Evolutionary conservation across 1,140 invertebrate species (phyloP), one percentile per base, ranked within the genome.

Genomic region (Trissolcus basalis): DNA sequence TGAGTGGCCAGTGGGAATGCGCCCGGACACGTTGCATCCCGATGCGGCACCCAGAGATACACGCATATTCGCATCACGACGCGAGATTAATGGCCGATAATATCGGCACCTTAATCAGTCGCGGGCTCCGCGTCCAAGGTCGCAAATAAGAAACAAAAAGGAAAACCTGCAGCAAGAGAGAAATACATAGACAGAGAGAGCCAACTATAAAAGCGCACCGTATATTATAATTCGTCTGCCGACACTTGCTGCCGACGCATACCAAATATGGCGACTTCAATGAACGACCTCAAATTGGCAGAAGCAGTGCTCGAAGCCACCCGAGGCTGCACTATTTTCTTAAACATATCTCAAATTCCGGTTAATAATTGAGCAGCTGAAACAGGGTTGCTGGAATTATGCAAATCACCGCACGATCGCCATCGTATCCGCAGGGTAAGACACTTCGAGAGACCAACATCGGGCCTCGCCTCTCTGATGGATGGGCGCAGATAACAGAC

Each of bases 331-430:
- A 85, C 81, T 85, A 86, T 86, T 87, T 87, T 87, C 84, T 86
- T 86, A 84, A 86, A 86, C 84, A 85, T 84, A 82, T 85, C 84
- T 86, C 85, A 86, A 86, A 87, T 86, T 86, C 85, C 82, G 81
- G 76, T 81, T 86, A 87, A 87, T 86, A 87, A 87, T 86, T 84
- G 85, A 84, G 83, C 84, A 87, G 84, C 83, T 85, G 84, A 86
- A 86, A 82, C 82, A 79, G 84, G 77, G 84, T 85, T 85, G 82
- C 84, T 83, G 81, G 83, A 87, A 87, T 87, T 87, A 87, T 87
- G 86, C 83, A 87, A 87, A 87, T 87, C 81, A 63, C 80, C 77
- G 84, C 82, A 86, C 2, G 84, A 87, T 87, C 82, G 78, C 72
- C 79, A 86, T 86, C 85, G 78, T 84, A 75, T 84, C 86, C 83